phyloP scores from a whole-genome alignment of 2,888 invertebrate species.

The Phorcus lineatus region DNA sequence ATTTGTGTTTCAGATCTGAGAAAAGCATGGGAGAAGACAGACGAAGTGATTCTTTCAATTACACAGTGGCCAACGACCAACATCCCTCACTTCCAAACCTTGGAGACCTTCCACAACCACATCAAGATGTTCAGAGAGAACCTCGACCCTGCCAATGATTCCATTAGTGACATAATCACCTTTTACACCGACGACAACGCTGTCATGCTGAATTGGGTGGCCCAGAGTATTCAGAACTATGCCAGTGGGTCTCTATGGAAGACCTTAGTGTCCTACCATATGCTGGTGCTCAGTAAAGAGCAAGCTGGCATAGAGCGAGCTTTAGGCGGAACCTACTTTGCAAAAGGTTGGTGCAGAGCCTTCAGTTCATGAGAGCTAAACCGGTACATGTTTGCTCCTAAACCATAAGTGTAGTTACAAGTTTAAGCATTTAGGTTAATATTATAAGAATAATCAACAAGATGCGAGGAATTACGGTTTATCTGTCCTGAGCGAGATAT shows the following conservation, averaged over 20 bases:
- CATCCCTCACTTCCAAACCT: background rate
- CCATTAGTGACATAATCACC: conserved; percentile 37
- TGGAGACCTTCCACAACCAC: background rate
- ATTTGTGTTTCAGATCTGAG: background rate
- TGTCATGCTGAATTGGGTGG: conserved; percentile 51
- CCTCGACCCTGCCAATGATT: conserved; percentile 31
- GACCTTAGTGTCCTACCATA: conserved; percentile 56
- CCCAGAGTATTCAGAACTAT: conserved; percentile 42
- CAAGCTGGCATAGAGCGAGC: conserved; percentile 62
- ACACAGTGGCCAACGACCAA: conserved; percentile 7
- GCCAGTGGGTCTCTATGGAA: conserved; percentile 49
- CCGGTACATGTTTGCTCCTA: background rate
- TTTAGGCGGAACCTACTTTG: conserved; percentile 56
- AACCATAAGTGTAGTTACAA: no score
- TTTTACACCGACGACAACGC: conserved; percentile 54
- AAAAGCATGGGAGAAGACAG: conserved; percentile 3
- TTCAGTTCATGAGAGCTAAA: background rate
- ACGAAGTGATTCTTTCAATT: conserved; percentile 9
- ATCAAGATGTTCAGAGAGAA: conserved; percentile 32
- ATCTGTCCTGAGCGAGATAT: no score
- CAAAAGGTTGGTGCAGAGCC: conserved; percentile 51
- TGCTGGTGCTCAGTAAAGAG: conserved; percentile 60
- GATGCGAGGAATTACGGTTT: no score
- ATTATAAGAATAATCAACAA: no score
- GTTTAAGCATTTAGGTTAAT: no score